A percentile compares a stretch with the other conserved stretches of the same genome.
Evolutionary conservation across 2,797 vertebrate species (phyloP).

Genomic region (Esox masquinongy): DNA sequence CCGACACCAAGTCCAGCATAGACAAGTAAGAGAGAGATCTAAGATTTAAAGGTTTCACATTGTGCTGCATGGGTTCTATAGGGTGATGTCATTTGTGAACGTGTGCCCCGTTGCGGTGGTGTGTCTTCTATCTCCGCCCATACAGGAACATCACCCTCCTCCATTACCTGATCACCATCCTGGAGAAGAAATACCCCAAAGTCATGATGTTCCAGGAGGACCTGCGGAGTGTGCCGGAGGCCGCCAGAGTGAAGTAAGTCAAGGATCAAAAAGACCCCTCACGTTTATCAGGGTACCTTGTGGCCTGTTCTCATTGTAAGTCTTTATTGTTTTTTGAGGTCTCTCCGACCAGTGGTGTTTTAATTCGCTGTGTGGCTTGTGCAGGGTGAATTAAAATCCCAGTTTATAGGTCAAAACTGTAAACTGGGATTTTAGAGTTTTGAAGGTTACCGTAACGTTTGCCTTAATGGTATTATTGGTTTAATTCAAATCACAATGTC

Average conservation of each 20-base stretch:
- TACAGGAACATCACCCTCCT: conserved; percentile 93
- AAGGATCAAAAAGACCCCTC: background rate
- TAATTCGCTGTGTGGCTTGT: background rate
- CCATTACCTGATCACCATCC: conserved; percentile 97
- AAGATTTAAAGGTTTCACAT: background rate
- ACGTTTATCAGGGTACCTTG: background rate
- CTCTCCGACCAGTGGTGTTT: background rate
- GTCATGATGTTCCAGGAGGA: conserved; percentile 90
- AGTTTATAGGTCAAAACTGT: background rate
- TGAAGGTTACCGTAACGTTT: background rate
- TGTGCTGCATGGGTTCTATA: background rate
- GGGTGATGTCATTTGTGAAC: background rate
- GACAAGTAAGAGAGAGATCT: conserved; percentile 86
- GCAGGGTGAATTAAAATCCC: background rate
- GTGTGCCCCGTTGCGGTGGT: background rate
- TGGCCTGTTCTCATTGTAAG: background rate
- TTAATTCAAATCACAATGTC: too few species aligned
- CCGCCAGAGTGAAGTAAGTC: conserved; percentile 95
- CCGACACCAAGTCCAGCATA: conserved; percentile 97
- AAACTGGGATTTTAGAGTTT: background rate
- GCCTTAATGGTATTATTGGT: too few species aligned
- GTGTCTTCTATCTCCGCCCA: background rate
- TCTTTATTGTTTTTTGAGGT: background rate
- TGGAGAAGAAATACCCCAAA: conserved; percentile 97
- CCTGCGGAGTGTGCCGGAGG: conserved; percentile 84